Base-by-base conservation (phyloP, 2,888 invertebrate species). In the Hirudinaria manillensis region DNA sequence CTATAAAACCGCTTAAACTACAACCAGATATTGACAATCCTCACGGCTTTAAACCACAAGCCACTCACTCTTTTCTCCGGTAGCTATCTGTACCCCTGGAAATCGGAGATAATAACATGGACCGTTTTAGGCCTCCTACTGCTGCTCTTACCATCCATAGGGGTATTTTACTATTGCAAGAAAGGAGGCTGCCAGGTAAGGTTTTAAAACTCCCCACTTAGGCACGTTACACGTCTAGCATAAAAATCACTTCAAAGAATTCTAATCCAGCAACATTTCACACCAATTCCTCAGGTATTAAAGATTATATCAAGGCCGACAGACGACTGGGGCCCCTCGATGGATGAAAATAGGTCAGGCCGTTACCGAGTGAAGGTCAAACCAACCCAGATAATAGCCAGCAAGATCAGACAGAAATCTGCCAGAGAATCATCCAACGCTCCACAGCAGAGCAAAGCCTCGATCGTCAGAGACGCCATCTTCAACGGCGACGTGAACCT, bases 51-150 rank as follows among this genome's bases (percentile, higher is more conserved):
- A n/a, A 72, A 76, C 21, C 56, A 76, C 66, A 24, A 29, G 38
- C 74, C 72, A 10, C 32, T 70, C n/a, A 76, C 55, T 19, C 38
- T 77, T 19, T 73, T 73, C 56, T 76, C 74, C 27, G 82, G 81
- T 45, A 80, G 79, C 29, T 80, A 81, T 45, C 56, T 29, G 10
- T 79, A 78, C 68, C 85, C 86, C 0, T 71, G 51, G 2, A 84
- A 83, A 82, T 82, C 84, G 3, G 78, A 82, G 53, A 80, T 78
- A 38, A 67, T 86, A 0, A 84, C 84, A 19, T 85, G 85, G 85
- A 66, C 83, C 27, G 83, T 86, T n/a, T 82, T 82, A 19, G 75
- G 82, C 76, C 82, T 82, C 67, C 83, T 84, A 2, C 78, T 85
- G 51, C 32, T 81, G 16, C 80, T 82, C 75, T 82, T 84, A 4